These are phyloP conservation scores for Agapetus fuscipes DNA, from an alignment of 2,888 invertebrate genomes.

Conservation along the genomic window DNA sequence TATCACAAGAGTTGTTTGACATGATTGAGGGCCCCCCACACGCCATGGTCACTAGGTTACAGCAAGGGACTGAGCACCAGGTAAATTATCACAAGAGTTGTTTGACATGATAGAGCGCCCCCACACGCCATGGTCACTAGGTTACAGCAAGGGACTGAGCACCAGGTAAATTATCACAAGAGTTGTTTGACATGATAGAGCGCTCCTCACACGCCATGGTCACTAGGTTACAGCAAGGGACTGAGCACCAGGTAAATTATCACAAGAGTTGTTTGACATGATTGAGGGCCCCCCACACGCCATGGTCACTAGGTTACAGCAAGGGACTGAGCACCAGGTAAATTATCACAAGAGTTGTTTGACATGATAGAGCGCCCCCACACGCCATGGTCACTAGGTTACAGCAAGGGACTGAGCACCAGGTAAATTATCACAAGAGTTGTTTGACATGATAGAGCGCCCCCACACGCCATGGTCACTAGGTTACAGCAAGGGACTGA, in stretches of 20 bases:
- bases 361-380: no score
- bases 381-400: no score
- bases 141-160: conserved; percentile 85
- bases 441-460: no score
- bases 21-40: conserved; percentile 87
- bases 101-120: conserved; percentile 88
- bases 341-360: no score
- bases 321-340: conserved; percentile 85
- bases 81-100: conserved; percentile 93
- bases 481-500: no score
- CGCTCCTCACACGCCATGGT: conserved; percentile 82
- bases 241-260: conserved; percentile 88
- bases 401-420: no score
- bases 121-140: conserved; percentile 80
- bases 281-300: conserved; percentile 82
- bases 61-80: conserved; percentile 94
- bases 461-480: no score
- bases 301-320: conserved; percentile 78
- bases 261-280: conserved; percentile 93
- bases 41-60: conserved; percentile 79
- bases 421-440: no score
- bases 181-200: conserved; percentile 89
- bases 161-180: conserved; percentile 92
- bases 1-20: conserved; percentile 92
- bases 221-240: conserved; percentile 84